phyloP scores from a whole-genome alignment of 2,888 invertebrate species.

The Suillia variegata region DNA sequence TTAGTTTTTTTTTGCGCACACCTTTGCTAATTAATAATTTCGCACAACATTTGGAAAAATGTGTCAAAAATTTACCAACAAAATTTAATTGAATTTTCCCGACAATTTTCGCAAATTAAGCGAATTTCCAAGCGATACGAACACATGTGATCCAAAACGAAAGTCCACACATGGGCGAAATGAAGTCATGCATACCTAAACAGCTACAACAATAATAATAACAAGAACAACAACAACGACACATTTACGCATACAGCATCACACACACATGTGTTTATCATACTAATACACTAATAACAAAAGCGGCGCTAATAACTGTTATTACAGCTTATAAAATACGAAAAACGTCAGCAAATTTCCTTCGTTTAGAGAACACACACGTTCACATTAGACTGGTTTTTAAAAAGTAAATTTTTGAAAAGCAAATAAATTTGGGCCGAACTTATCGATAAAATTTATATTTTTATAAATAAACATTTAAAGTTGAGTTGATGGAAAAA shows the following conservation, averaged over 20 bases:
- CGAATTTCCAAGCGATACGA: slow-evolving; percentile 1
- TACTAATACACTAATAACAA: slow-evolving; percentile 11
- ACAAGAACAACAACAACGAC: slow-evolving; percentile 5
- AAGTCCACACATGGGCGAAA: neutral
- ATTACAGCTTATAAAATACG: neutral
- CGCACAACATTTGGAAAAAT: neutral
- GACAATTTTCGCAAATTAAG: slow-evolving; percentile 11
- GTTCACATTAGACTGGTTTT: too few relatives aligned
- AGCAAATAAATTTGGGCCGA: too few relatives aligned
- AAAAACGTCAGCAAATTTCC: slow-evolving; percentile 1
- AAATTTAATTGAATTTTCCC: slow-evolving; percentile 10
- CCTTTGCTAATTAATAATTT: neutral
- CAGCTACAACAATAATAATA: neutral
- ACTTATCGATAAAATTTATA: neutral
- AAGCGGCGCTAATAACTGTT: slow-evolving; percentile 1
- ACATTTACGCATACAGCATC: slow-evolving; percentile 5
- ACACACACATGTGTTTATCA: slow-evolving; percentile 6
- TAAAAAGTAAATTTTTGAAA: too few relatives aligned
- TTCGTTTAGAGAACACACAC: neutral
- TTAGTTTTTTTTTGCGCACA: neutral
- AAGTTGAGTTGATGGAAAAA: too few relatives aligned
- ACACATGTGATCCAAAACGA: slow-evolving; percentile 3
- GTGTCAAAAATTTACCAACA: neutral
- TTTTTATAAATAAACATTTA: neutral
- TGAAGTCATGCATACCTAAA: neutral